Evolutionary conservation across 2,797 vertebrate species (phyloP).

Genomic region (Saxicola maurus): DNA sequence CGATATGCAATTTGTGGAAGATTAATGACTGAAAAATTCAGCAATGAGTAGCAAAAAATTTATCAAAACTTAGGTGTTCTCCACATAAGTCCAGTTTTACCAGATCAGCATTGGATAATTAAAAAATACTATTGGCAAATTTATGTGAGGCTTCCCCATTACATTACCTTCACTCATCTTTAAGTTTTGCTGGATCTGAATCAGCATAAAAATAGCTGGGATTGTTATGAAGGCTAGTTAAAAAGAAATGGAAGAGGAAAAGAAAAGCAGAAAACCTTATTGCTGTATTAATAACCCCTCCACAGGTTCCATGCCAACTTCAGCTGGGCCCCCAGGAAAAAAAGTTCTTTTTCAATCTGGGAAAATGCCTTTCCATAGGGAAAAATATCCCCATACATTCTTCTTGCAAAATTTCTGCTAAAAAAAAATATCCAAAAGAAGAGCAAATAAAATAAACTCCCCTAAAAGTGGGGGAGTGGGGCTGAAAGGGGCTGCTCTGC

Average conservation of each 20-base stretch:
- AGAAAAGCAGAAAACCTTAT: not conserved
- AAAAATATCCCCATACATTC: not conserved
- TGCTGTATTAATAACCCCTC: not conserved
- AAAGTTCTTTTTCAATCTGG: not conserved
- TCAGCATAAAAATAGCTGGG: not conserved
- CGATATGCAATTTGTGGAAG: not conserved
- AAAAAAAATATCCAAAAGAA: too few species aligned
- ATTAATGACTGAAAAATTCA: not conserved
- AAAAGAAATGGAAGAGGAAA: not conserved
- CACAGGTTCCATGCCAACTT: not conserved
- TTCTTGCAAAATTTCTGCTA: not conserved
- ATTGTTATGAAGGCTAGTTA: not conserved
- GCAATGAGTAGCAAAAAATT: not conserved
- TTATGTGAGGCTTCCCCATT: not conserved
- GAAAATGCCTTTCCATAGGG: not conserved
- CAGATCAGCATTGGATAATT: not conserved
- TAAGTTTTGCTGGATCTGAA: not conserved
- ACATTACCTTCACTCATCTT: not conserved
- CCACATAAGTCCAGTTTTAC: not conserved
- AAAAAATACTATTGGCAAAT: not conserved
- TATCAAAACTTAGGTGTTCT: not conserved
- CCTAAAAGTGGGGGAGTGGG: not conserved
- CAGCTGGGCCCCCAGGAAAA: not conserved
- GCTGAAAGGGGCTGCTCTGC: not conserved
- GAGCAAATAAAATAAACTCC: not conserved